Evolutionary conservation across 2,888 invertebrate genomes (phyloP), one percentile per base, ranked within the genome.

Genomic region (Campoplex nolae): DNA sequence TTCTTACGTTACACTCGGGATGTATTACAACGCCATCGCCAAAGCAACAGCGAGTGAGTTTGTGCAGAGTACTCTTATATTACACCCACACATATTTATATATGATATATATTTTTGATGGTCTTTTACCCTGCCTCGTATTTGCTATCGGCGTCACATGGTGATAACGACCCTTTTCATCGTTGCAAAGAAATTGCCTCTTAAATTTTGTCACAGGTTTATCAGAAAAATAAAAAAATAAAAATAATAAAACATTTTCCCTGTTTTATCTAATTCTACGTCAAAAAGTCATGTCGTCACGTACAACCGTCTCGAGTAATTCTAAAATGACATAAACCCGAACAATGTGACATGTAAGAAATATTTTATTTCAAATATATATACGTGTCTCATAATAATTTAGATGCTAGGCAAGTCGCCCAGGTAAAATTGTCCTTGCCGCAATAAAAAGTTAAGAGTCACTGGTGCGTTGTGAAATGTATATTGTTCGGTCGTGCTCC

Each of bases 1-100:
- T 70, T 84, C 79, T 85, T 85, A 78, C 68, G 85, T 73, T 85
- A 62, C 78, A 74, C 85, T 74, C 28, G 68, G 79, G 79, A 56
- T 68, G 68, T 48, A 68, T 42, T 67, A 71, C 84, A 65, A 51
- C 62, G 70, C 38, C 70, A 62, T 70, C 32, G 75, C 65, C 51
- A 81, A 62, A 76, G 76, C 71, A 76, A 71, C 68, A 84, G 76
- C 45, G 28, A 35, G 32, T 65, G 75, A 51, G 35, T 56, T 42
- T 16, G 45, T 79, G 35, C 23, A 73, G 51, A 74, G 32, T 62
- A 62, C n/a, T 75, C 13, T 75, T 62, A 28, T 42, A 58, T 48
- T 23, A 83, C 11, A 56, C 23, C 23, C 23, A 56, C 56, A 58
- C 11, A 58, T 58, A 58, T 58, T 58, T 58, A 58, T n/a, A n/a